phyloP scores from a whole-genome alignment of 2,113 vertebrate genomes.

The Cariama cristata region DNA sequence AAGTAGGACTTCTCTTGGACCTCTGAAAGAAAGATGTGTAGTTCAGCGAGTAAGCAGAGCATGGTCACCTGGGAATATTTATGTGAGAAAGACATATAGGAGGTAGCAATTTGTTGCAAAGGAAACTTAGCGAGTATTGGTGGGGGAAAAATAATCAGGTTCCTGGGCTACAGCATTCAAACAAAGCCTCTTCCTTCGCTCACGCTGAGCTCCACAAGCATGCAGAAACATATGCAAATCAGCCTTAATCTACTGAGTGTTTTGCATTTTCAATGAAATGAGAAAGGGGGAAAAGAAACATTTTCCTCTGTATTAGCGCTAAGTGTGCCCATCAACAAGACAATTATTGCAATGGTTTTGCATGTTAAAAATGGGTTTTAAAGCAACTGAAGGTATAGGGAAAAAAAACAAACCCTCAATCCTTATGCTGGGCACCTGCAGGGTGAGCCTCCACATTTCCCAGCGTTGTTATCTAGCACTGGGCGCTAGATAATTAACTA shows the following conservation, averaged over 20 bases:
- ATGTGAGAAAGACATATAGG: background rate
- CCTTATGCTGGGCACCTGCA: background rate
- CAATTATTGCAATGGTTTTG: background rate
- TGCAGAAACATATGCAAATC: background rate
- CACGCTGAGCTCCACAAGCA: background rate
- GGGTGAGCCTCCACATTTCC: background rate
- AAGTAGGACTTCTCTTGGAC: background rate
- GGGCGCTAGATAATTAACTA: background rate
- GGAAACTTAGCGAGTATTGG: background rate
- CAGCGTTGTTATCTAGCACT: background rate
- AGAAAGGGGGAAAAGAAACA: background rate
- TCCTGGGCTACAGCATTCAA: background rate
- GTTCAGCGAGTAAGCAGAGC: background rate
- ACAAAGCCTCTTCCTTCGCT: background rate
- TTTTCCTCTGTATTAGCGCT: background rate
- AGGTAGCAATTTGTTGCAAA: background rate
- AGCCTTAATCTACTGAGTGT: background rate
- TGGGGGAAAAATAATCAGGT: background rate
- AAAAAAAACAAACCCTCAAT: fast-evolving
- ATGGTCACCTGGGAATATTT: background rate
- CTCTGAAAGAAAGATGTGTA: background rate
- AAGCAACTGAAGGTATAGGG: background rate
- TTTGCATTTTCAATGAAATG: conserved; percentile 22
- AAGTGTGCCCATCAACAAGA: background rate
- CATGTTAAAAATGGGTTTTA: background rate